Evolutionary conservation across 1,140 invertebrate genomes (phyloP), one percentile per base, ranked within the genome.

Genomic region (Melanaphis sacchari): DNA sequence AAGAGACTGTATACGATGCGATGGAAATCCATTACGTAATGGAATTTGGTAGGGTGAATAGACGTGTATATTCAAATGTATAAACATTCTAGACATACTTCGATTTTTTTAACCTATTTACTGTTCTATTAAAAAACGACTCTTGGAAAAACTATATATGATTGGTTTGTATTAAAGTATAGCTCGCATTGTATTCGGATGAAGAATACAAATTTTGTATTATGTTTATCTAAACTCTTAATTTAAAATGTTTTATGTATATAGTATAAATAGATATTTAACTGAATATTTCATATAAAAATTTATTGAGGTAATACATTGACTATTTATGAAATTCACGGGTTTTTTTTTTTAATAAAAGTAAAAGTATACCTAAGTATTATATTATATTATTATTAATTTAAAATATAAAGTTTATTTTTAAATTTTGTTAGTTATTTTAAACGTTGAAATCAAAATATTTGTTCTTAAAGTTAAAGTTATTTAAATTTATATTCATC

Each of bases 21-120:
- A 85, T 31, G 43, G n/a, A 93, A 93, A 85, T 93, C 81, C 81
- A 93, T 93, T 93, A 93, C 76, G n/a, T 54, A 93, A 93, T 93
- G 81, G 91, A 46, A 93, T 93, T 93, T 93, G 31, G 8, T 38
- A 21, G 54, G 54, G 8, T 66, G 52, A 90, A 59, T 90, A 59
- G 24, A 40, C 36, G 36, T 18, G 88, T 59, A 76, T 81, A 91
- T 46, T 81, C 87, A 81, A 46, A 46, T 91, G 40, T 76, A 76
- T 21, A 76, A 46, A 46, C n/a, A 46, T 46, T 36, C 54, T 76
- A 49, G 90, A 26, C 31, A 26, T 40, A 49, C 24, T 92, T 81
- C 36, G 43, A 11, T 36, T 81, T 52, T 59, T 66, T n/a, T n/a
- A 66, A 66, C 52, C 38, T 66, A 59, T 26, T 90, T 90, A 90